phyloP scores from a whole-genome alignment of 2,797 vertebrate species.

The Channallabes apus region DNA sequence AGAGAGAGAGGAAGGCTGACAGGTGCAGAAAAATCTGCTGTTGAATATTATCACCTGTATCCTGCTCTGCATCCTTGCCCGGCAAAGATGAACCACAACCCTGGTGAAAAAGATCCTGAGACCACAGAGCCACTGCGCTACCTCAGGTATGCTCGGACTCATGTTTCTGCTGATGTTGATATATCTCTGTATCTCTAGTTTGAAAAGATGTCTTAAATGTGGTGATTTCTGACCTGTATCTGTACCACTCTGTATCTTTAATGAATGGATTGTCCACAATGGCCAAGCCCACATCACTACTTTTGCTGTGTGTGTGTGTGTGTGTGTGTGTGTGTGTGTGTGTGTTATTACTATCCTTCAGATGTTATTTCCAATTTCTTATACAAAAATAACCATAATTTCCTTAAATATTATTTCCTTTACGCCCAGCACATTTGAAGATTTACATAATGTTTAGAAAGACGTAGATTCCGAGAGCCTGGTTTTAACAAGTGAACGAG shows the following conservation, averaged over 20 bases:
- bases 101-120: slow-evolving; percentile 73
- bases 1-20: slow-evolving; percentile 18
- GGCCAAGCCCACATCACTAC: not conserved
- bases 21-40: slow-evolving; percentile 17
- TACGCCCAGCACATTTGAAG: not conserved
- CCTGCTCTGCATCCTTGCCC: slow-evolving; percentile 18
- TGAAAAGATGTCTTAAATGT: not conserved
- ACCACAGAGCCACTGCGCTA: slow-evolving; percentile 76
- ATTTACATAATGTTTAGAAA: too few species aligned
- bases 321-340: not conserved
- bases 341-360: not conserved
- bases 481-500: not conserved
- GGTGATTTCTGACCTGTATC: not conserved
- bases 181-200: not conserved
- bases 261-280: not conserved
- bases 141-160: slow-evolving; percentile 71
- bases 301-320: too few species aligned
- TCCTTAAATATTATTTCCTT: not conserved
- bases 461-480: not conserved
- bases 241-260: not conserved
- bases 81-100: slow-evolving; percentile 80
- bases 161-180: not conserved
- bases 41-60: slow-evolving; percentile 38
- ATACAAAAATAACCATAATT: not conserved
- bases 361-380: not conserved